Conservation (phyloP, 2,797 vertebrate genomes). For the Nyctalus aviator region DNA sequence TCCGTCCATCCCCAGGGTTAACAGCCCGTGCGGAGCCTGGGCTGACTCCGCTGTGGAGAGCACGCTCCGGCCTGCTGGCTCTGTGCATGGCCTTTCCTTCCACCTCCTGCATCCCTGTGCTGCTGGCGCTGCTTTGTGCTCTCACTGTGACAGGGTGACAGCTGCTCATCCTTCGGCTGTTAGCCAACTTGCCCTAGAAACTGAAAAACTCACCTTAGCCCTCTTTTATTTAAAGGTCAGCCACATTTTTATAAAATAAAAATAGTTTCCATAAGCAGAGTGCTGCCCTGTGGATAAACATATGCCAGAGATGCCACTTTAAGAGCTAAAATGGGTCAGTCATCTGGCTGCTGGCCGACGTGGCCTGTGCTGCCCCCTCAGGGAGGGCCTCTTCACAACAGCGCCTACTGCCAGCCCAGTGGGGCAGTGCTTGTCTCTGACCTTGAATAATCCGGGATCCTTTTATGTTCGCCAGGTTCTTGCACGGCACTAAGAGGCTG, state of each 20-base stretch:
- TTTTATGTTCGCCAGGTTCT: conserved; percentile 61
- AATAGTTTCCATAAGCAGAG: neutral
- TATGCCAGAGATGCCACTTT: neutral
- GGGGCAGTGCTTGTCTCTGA: conserved; percentile 35
- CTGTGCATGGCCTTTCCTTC: conserved; percentile 44
- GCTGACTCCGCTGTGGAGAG: neutral
- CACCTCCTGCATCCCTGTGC: neutral
- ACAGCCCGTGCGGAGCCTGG: neutral
- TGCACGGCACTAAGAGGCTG: neutral
- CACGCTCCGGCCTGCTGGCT: neutral
- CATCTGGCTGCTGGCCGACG: neutral
- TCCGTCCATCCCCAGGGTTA: neutral
- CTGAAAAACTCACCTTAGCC: neutral
- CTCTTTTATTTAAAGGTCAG: conserved; percentile 62
- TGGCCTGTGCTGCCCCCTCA: neutral
- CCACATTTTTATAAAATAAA: conserved; percentile 5
- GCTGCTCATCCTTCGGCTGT: conserved; percentile 44
- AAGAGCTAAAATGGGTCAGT: conserved; percentile 9
- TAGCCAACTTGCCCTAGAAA: conserved; percentile 38
- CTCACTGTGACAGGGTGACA: neutral
- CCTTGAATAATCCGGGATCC: conserved; percentile 45
- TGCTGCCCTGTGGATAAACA: too few species aligned
- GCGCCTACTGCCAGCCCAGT: neutral
- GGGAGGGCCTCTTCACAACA: neutral
- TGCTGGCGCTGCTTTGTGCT: neutral